Base-by-base conservation (phyloP, 2,797 vertebrate species). In the Cirrhinus mrigala region DNA sequence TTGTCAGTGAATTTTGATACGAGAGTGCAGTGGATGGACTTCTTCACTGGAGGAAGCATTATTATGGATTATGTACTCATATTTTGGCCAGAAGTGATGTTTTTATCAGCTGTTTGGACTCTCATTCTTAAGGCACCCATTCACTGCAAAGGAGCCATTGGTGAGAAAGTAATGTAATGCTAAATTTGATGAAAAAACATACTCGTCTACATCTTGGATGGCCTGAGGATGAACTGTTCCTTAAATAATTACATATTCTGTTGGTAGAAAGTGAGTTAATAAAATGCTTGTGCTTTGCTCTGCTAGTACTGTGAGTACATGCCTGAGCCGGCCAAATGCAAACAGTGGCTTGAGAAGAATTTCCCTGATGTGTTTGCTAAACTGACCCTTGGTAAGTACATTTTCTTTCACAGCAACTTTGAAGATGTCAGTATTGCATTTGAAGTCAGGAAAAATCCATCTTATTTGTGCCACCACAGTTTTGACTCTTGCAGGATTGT, bases 281-380 rank as follows among this genome's bases (percentile, higher is more conserved):
- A 14, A 44, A 15, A 15, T 12, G 9, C 15, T 83, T n/a, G 85
- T 12, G 70, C 85, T 70, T 87, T 80, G 48, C 86, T 92, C 52
- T 85, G 16, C 87, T 52, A 99, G 98, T 99, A 99, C 94, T 99
- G 98, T 68, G 98, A 99, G 94, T 99, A 99, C 90, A 99, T 99
- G 98, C 98, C 98, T 20, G 98, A 99, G 93, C 97, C 98, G 37
- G 94, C 97, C 91, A 99, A 99, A 93, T 99, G 98, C 92, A 97
- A 98, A 90, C 98, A 99, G 15, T 99, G 98, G 98, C 95, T 99
- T 89, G 98, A 99, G 95, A 99, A 99, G 94, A 99, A 99, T 93
- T 99, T 99, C 88, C 98, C 98, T 85, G 97, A 97, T 89, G 96
- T 98, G 76, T 99, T 99, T 95, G 97, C 98, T 91, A 97, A 97